Base-by-base conservation (phyloP, 2,888 invertebrate genomes). In the Heliconius hortense region DNA sequence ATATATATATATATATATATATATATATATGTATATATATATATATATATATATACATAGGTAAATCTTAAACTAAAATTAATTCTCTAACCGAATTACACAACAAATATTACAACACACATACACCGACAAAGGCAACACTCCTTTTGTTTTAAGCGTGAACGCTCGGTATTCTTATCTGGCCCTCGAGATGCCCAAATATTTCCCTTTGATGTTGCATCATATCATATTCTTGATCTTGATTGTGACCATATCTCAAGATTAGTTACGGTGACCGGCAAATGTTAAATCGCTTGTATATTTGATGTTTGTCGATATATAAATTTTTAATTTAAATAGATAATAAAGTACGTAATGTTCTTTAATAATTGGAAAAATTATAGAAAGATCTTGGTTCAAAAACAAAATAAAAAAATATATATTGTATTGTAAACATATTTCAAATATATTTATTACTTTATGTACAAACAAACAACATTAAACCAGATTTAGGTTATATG, bases 91-190 rank as follows among this genome's bases (percentile, higher is more conserved):
- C 35, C n/a, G 39, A 35, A 64, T 64, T 66, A 66, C 39, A 39
- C 24, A 66, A 66, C 24, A 15, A 66, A 43, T 43, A 66, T 18
- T 18, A 66, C n/a, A 24, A 24, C 35, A 64, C 1, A 2, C 24
- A 7, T 64, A 66, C n/a, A 43, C 66, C 39, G 66, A 66, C 66
- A 66, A 66, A 66, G 64, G 39, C 39, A 66, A 39, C 21, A 48
- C 85, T 87, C 85, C 85, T 84, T 83, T 85, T 86, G 84, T 82
- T 81, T 79, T 78, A 75, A 85, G 84, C 62, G 69, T 72, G 69
- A 68, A 68, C 15, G n/a, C 77, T 76, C 70, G 77, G 73, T 73
- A 73, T 39, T 66, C 76, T 80, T 77, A 75, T 77, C 72, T 77
- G 68, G 74, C 74, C 73, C 72, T 75, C 56, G 53, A 69, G 69